Evolutionary conservation across 2,113 vertebrate genomes (phyloP).

Genomic region (Philantomba maxwellii): DNA sequence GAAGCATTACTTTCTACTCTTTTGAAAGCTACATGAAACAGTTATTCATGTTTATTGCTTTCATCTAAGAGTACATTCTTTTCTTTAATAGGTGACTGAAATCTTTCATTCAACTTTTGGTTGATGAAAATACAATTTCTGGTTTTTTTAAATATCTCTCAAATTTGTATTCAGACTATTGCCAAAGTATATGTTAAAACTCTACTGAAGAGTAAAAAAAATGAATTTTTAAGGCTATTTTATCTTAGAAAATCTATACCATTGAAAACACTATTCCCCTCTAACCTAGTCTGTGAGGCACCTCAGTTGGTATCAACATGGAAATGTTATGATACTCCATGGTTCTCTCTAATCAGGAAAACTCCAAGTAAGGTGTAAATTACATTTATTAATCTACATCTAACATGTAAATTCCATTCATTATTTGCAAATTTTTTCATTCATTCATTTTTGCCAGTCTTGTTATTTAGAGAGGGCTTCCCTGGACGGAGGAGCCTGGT

Average conservation of each 20-base stretch:
- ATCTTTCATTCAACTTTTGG: conserved; percentile 6
- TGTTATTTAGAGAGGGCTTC: background rate
- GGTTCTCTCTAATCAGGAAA: background rate
- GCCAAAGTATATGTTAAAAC: background rate
- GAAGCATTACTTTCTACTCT: conserved; percentile 20
- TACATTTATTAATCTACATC: background rate
- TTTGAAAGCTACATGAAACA: conserved; percentile 36
- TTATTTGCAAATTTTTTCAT: background rate
- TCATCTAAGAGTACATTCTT: conserved; percentile 14
- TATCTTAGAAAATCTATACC: background rate
- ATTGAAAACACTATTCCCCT: background rate
- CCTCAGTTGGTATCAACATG: background rate
- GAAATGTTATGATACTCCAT: background rate
- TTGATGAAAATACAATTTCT: conserved; percentile 24
- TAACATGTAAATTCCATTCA: background rate
- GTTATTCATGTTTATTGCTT: conserved; percentile 27
- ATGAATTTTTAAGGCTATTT: background rate
- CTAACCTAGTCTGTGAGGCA: background rate
- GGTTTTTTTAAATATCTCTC: background rate
- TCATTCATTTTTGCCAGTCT: background rate
- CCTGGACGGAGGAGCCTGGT: background rate
- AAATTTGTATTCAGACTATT: background rate
- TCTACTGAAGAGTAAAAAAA: background rate
- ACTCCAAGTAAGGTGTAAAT: background rate
- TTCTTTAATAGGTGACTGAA: background rate